Evolutionary conservation across 2,113 vertebrate genomes (phyloP), one percentile per base, ranked within the genome.

Genomic region (Silurus glanis): DNA sequence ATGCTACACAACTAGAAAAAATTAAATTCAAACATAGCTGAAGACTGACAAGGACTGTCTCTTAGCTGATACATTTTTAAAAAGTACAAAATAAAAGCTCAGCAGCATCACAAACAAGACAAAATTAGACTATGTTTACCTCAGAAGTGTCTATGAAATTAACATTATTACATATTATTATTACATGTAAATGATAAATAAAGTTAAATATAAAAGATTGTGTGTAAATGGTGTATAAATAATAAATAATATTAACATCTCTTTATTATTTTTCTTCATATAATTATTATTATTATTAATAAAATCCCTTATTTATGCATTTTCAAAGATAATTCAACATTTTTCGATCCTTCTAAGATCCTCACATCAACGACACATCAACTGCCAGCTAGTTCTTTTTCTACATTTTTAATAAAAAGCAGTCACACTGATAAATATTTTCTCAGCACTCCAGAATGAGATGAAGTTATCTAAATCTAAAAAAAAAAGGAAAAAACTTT

Each of bases 381-480:
- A 58, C 53, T 49, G n/a, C 71, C 86, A 87, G 80, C 84, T 64
- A 69, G 59, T 85, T 51, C 69, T 69, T 59, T n/a, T 80, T 72
- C 80, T 80, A 1, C n/a, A 5, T 62, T 67, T 85, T 81, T 82
- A 85, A 88, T 85, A 88, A 85, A 78, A 78, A 21, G 51, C 72
- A 23, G 75, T 62, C 37, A 14, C 37, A 23, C 85, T 85, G 79
- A 86, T 86, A 80, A 74, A 84, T 72, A 83, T 89, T 82, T 87
- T 67, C 47, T 28, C 62, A 51, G 67, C 79, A 78, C 71, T 72
- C 59, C 45, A 49, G 61, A 86, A 87, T 45, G 74, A 76, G 66
- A 28, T 86, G 47, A 90, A 89, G 87, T 89, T 89, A 90, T 91
- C 79, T 61, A 80, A 80, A 80, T 80, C 56, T 80, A 17, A 56